Conservation (phyloP, 2,797 vertebrate species). For the Phoebastria nigripes region DNA sequence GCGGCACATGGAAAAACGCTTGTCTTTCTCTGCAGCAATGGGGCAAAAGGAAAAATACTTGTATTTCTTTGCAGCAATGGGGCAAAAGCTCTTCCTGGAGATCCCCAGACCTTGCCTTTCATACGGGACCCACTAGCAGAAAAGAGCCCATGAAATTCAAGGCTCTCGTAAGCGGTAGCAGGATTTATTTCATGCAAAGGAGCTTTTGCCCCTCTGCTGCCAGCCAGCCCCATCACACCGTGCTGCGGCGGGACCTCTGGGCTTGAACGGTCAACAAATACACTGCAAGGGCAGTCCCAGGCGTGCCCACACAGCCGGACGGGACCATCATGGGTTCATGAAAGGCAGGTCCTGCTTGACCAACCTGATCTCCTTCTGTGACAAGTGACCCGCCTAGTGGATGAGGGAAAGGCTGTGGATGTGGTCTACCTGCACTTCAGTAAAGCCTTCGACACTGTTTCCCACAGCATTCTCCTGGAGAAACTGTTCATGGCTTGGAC, state of each 20-base stretch:
- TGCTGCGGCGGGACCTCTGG: background rate
- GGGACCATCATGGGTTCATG: background rate
- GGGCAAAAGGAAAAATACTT: background rate
- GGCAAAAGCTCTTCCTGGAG: background rate
- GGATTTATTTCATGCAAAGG: background rate
- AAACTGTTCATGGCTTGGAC: background rate
- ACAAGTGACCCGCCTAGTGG: background rate
- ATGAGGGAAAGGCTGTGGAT: background rate
- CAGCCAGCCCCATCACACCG: accelerated
- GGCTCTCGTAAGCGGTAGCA: accelerated
- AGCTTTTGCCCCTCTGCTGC: background rate
- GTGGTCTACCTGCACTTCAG: background rate
- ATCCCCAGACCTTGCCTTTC: background rate
- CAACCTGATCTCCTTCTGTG: background rate
- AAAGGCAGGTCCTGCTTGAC: background rate
- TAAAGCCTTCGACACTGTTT: background rate
- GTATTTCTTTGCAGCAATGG: background rate
- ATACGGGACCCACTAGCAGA: accelerated
- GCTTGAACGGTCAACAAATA: accelerated
- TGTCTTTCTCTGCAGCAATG: background rate
- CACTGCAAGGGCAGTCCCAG: accelerated
- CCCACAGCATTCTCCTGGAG: background rate
- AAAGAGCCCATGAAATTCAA: accelerated
- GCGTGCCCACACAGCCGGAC: accelerated
- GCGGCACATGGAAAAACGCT: accelerated